Conservation (phyloP, 1,140 invertebrate genomes). For the Nautilus pompilius region DNA sequence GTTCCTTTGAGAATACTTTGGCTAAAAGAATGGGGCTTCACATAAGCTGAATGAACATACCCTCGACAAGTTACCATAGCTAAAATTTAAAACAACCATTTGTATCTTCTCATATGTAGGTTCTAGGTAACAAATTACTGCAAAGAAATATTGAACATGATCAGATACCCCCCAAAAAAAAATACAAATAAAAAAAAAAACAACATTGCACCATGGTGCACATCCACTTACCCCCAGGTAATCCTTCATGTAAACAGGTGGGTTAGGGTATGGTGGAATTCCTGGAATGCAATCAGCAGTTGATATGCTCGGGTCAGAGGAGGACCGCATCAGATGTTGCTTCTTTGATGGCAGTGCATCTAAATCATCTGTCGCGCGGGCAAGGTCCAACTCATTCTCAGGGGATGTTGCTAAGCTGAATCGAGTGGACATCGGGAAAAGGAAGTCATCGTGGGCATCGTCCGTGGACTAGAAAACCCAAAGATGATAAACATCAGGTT, state of each 20-base stretch:
- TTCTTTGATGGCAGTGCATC: constrained; percentile 33
- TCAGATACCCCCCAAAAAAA: too few relatives aligned
- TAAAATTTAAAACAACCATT: too few relatives aligned
- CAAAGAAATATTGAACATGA: too few relatives aligned
- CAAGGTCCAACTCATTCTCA: constrained; percentile 83
- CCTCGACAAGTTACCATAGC: too few relatives aligned
- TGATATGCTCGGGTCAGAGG: constrained; percentile 67
- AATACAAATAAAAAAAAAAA: too few relatives aligned
- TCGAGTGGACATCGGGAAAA: constrained; percentile 95
- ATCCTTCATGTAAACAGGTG: constrained; percentile 51
- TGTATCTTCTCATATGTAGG: too few relatives aligned
- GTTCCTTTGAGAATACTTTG: too few relatives aligned
- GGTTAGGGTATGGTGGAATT: constrained; percentile 70
- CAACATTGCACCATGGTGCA: too few relatives aligned
- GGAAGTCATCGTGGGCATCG: constrained; percentile 74
- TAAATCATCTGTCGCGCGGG: constrained; percentile 32
- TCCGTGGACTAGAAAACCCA: constrained; percentile 54
- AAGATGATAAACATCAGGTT: not conserved
- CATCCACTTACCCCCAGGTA: too few relatives aligned
- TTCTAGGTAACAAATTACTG: too few relatives aligned
- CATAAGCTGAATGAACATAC: too few relatives aligned
- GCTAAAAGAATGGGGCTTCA: too few relatives aligned
- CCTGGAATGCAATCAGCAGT: constrained; percentile 61
- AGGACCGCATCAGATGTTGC: constrained; percentile 40
- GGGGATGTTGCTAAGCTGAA: constrained; percentile 93